These are phyloP conservation scores for Lucinisca nassula DNA, from an alignment of 2,888 invertebrate species.

Conservation along the genomic window DNA sequence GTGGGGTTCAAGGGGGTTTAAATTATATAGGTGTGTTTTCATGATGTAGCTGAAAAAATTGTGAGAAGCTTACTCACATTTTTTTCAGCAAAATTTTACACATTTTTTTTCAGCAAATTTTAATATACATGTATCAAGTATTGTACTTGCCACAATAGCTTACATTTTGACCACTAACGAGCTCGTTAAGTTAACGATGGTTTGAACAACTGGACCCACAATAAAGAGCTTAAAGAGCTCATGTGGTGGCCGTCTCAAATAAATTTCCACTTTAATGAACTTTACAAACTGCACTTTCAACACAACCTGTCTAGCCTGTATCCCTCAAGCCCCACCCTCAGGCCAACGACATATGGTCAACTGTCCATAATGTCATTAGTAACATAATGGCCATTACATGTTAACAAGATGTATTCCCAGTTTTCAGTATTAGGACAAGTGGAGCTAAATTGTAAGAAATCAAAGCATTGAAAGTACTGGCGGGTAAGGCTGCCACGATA, in stretches of 20 bases:
- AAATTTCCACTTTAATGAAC: background rate
- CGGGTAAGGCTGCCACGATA: too few relatives aligned
- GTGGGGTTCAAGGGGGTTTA: too few relatives aligned
- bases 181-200: too few relatives aligned
- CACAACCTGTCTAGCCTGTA: background rate
- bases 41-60: too few relatives aligned
- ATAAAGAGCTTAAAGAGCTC: background rate
- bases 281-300: background rate
- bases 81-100: too few relatives aligned
- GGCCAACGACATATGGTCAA: background rate
- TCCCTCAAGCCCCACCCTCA: background rate
- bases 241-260: background rate
- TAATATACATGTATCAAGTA: too few relatives aligned
- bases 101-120: too few relatives aligned
- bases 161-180: background rate
- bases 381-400: background rate
- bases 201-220: too few relatives aligned
- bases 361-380: background rate
- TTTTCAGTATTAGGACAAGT: background rate
- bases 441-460: too few relatives aligned
- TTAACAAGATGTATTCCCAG: background rate
- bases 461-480: too few relatives aligned
- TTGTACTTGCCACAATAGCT: background rate
- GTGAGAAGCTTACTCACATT: too few relatives aligned
- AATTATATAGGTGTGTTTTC: too few relatives aligned